Evolutionary conservation across 2,113 vertebrate genomes (phyloP).

Genomic region (Chinchilla lanigera): DNA sequence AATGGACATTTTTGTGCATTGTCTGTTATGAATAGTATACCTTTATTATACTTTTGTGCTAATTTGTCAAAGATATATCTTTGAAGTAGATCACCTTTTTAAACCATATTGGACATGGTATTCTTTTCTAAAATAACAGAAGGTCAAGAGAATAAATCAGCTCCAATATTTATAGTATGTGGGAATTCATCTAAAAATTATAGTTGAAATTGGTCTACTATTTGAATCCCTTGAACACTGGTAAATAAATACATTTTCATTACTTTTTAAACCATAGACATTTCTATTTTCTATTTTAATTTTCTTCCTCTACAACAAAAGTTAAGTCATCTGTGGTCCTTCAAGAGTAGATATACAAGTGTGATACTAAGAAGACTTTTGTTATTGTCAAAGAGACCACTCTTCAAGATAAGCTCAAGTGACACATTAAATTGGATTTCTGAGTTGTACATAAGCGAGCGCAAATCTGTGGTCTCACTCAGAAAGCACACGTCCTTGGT

Average conservation of each 20-base stretch:
- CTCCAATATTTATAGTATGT: background rate
- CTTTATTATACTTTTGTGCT: conserved; percentile 14
- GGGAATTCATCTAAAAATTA: background rate
- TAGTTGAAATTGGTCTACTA: conserved; percentile 13
- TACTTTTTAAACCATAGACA: background rate
- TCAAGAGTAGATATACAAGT: background rate
- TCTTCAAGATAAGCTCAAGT: conserved; percentile 43
- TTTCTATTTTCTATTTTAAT: conserved; percentile 8
- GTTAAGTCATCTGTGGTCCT: background rate
- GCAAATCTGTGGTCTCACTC: background rate
- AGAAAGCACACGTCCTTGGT: background rate
- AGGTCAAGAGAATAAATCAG: background rate
- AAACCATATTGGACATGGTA: background rate
- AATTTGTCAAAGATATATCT: background rate
- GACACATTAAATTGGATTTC: conserved; percentile 49
- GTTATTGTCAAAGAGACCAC: background rate
- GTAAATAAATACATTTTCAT: background rate
- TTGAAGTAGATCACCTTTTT: background rate
- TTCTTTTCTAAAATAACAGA: background rate
- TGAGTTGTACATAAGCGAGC: background rate
- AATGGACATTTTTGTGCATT: background rate
- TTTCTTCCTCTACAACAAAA: conserved; percentile 23
- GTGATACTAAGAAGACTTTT: background rate
- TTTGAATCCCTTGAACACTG: background rate
- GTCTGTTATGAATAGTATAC: background rate